These are phyloP conservation scores for Conger conger DNA, from an alignment of 2,113 vertebrate genomes.

Conservation along the genomic window DNA sequence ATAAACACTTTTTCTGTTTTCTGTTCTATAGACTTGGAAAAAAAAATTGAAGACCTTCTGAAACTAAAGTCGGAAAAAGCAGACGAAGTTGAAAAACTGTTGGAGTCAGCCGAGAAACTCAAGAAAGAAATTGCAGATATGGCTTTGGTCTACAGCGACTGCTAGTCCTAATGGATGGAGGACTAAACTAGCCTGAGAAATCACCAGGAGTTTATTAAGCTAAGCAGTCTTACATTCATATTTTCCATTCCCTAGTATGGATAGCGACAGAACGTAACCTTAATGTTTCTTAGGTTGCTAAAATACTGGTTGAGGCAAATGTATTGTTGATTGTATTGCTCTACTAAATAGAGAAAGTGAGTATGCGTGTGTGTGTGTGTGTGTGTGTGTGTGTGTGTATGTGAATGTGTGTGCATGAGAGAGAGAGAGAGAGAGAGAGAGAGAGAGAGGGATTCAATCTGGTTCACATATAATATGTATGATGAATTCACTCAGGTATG, in stretches of 20 bases:
- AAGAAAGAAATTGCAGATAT: conserved; percentile 64
- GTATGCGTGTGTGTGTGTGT: neutral
- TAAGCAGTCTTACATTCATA: neutral
- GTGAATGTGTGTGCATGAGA: neutral
- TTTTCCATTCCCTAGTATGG: neutral
- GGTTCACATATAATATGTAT: neutral
- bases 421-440: neutral
- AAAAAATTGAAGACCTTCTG: conserved; percentile 69
- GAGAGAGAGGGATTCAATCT: neutral
- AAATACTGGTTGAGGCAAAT: neutral
- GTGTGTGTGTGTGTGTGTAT: neutral
- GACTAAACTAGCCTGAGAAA: neutral
- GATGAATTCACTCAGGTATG: neutral
- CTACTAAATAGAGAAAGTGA: neutral
- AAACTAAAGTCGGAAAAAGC: conserved; percentile 69
- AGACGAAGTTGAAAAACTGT: conserved; percentile 63
- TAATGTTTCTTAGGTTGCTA: neutral
- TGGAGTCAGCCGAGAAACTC: conserved; percentile 65
- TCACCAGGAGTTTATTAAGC: neutral
- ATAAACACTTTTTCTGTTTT: conserved; percentile 26
- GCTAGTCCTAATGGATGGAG: conserved; percentile 47
- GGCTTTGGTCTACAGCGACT: conserved; percentile 63
- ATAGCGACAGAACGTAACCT: neutral
- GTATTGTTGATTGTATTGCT: neutral
- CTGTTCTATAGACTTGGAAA: conserved; percentile 76